phyloP scores from a whole-genome alignment of 1,140 invertebrate species.

The Hypsibius dujardini region DNA sequence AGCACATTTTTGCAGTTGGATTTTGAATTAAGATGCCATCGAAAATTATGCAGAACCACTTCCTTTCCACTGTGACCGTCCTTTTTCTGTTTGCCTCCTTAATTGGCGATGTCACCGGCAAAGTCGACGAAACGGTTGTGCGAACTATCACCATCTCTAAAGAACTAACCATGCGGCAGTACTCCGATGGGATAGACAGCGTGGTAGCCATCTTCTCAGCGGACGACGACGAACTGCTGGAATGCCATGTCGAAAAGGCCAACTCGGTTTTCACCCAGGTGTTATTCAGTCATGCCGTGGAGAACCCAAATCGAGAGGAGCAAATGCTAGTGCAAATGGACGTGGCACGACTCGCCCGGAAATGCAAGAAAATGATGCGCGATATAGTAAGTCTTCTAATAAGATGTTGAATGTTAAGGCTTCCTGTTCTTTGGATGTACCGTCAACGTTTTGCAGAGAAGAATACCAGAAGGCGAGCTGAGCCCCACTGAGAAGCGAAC shows the following conservation, averaged over 20 bases:
- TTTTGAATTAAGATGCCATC: too few relatives aligned
- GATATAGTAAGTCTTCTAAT: background rate
- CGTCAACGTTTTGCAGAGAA: background rate
- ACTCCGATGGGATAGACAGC: background rate
- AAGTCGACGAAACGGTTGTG: background rate
- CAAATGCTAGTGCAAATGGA: background rate
- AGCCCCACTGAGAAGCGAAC: background rate
- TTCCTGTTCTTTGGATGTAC: too few relatives aligned
- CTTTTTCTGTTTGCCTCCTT: background rate
- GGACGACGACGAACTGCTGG: background rate
- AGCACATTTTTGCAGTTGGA: too few relatives aligned
- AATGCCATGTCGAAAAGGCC: background rate
- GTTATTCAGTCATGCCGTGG: background rate
- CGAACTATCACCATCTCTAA: background rate
- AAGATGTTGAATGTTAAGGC: background rate
- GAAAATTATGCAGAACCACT: too few relatives aligned
- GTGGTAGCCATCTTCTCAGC: background rate
- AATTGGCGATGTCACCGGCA: background rate
- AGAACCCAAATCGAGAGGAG: background rate
- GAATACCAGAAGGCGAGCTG: background rate
- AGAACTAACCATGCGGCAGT: background rate
- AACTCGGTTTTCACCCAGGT: background rate
- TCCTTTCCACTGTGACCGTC: background rate
- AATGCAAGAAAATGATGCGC: background rate
- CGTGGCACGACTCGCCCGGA: background rate